These are phyloP conservation scores for Tenthredo distinguenda DNA, from an alignment of 2,888 invertebrate species.

Conservation along the genomic window DNA sequence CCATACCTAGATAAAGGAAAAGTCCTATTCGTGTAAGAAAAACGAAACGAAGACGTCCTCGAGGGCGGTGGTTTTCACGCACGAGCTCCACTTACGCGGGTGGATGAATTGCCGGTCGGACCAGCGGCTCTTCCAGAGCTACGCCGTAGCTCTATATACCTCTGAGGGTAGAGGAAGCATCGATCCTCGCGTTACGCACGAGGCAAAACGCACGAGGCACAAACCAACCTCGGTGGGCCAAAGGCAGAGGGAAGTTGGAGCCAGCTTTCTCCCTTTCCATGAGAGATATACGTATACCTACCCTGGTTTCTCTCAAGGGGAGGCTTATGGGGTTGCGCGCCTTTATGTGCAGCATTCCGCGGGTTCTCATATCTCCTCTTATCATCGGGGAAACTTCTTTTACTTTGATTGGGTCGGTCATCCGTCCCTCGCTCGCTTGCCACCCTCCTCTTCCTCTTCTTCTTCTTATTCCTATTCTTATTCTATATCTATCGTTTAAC, in stretches of 20 bases:
- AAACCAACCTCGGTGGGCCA: slow-evolving; percentile 32
- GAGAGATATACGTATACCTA: background rate
- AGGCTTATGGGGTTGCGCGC: slow-evolving; percentile 34
- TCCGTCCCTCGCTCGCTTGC: slow-evolving; percentile 31
- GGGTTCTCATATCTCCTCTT: slow-evolving; percentile 69
- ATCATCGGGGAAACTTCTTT: slow-evolving; percentile 50
- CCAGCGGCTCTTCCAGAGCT: background rate
- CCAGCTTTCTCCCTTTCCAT: slow-evolving; percentile 9
- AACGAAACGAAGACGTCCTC: slow-evolving; percentile 41
- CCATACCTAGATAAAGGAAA: background rate
- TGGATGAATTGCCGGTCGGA: slow-evolving; percentile 30
- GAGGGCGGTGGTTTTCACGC: slow-evolving; percentile 66
- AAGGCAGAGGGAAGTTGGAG: background rate
- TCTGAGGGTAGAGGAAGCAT: slow-evolving; percentile 39
- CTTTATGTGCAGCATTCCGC: slow-evolving; percentile 69
- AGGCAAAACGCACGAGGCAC: slow-evolving; percentile 25
- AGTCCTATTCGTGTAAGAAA: background rate
- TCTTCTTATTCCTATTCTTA: background rate
- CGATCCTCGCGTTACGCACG: slow-evolving; percentile 49
- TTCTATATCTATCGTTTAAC: background rate
- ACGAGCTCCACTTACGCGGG: slow-evolving; percentile 72
- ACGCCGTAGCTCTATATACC: background rate
- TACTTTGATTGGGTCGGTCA: slow-evolving; percentile 50
- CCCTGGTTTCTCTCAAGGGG: slow-evolving; percentile 25
- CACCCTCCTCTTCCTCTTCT: background rate